Conservation (phyloP, 1,140 invertebrate genomes). For the Nephila pilipes region DNA sequence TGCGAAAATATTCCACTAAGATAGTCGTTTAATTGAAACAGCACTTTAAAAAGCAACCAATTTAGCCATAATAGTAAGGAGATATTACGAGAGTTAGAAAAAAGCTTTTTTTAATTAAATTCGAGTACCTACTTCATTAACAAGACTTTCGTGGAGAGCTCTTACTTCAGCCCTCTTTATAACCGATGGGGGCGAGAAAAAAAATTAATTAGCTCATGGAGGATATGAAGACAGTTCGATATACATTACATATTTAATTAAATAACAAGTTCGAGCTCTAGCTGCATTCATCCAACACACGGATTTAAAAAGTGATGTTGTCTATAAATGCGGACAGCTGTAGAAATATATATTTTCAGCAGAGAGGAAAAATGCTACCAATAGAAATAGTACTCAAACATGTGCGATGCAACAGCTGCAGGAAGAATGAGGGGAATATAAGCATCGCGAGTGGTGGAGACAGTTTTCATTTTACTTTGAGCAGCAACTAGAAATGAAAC, state of each 20-base stretch:
- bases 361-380: not conserved
- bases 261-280: no score
- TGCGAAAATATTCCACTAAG: not conserved
- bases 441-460: not conserved
- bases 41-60: not conserved
- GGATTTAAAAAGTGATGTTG: no score
- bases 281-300: no score
- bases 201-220: no score
- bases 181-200: no score
- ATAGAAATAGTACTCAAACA: slow-evolving; percentile 10
- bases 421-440: not conserved
- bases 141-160: not conserved
- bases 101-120: not conserved
- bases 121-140: not conserved
- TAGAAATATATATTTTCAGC: not conserved
- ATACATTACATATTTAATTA: no score
- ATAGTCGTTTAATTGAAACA: not conserved
- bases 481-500: not conserved
- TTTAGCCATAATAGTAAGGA: not conserved
- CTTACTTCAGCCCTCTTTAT: not conserved
- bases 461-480: not conserved
- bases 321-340: not conserved
- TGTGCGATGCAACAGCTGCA: slow-evolving; percentile 5
- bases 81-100: not conserved
- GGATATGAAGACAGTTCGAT: no score